Percentiles rank a stretch among this genome's conserved stretches.
phyloP scores from a whole-genome alignment of 1,140 invertebrate species.

The Dryas iulia region DNA sequence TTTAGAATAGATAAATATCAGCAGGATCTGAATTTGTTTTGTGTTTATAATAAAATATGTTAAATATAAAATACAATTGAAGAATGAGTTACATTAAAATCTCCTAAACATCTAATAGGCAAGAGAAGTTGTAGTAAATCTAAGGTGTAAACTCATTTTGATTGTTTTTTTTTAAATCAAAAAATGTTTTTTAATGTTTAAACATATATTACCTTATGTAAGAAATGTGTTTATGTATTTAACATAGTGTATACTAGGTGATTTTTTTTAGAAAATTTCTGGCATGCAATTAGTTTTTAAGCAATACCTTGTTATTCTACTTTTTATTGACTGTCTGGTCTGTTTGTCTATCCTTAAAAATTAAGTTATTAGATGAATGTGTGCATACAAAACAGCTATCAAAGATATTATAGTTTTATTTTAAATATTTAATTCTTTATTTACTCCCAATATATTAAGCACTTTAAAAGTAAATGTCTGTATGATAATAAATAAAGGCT shows the following conservation, averaged over 20 bases:
- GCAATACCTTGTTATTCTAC: not conserved
- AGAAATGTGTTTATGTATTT: too few relatives aligned
- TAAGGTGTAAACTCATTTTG: too few relatives aligned
- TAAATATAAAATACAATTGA: not conserved
- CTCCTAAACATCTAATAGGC: too few relatives aligned
- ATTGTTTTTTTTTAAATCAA: too few relatives aligned
- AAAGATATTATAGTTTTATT: not conserved
- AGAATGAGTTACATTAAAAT: not conserved
- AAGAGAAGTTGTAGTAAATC: too few relatives aligned
- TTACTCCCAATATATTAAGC: not conserved
- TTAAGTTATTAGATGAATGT: not conserved
- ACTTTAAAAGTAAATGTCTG: too few relatives aligned
- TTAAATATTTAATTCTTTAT: not conserved
- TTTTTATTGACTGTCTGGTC: not conserved
- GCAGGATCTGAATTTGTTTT: conserved; percentile 12
- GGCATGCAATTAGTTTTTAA: too few relatives aligned
- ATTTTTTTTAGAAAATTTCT: too few relatives aligned
- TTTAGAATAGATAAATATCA: not conserved
- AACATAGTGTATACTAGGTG: too few relatives aligned
- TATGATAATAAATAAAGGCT: too few relatives aligned
- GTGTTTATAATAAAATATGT: not conserved
- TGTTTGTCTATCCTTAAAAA: not conserved
- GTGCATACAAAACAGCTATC: not conserved
- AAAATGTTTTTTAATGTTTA: not conserved
- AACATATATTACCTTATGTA: not conserved